These are phyloP conservation scores for Sturnus vulgaris DNA, from an alignment of 2,113 vertebrate genomes.

Conservation along the genomic window DNA sequence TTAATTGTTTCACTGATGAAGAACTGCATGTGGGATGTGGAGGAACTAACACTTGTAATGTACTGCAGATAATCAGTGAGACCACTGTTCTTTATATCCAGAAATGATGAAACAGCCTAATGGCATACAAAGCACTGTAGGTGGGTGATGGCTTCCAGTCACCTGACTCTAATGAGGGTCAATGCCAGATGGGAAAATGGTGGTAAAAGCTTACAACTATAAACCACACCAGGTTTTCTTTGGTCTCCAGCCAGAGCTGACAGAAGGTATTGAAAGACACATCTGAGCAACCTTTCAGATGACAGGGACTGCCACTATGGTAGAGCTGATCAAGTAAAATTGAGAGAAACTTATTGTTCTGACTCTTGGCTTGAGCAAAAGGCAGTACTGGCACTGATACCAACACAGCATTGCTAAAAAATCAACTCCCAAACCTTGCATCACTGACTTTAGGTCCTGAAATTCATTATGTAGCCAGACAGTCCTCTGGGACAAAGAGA, in stretches of 20 bases:
- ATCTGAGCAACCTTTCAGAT: not conserved
- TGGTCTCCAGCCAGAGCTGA: not conserved
- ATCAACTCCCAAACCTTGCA: not conserved
- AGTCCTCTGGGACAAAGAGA: not conserved
- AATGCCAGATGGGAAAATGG: not conserved
- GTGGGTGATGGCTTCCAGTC: not conserved
- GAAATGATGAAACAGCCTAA: not conserved
- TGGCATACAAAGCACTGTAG: fast-evolving
- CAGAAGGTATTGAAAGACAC: not conserved
- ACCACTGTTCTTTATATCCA: not conserved
- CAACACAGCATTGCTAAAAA: not conserved
- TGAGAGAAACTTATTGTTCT: not conserved
- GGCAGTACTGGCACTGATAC: not conserved
- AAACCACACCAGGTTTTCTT: not conserved
- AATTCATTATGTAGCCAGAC: not conserved
- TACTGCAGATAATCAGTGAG: not conserved
- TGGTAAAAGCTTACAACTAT: not conserved
- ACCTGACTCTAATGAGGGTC: not conserved
- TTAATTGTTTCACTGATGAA: not conserved
- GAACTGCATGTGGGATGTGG: not conserved
- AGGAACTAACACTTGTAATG: not conserved
- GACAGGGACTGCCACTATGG: fast-evolving
- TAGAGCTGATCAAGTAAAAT: not conserved
- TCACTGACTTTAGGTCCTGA: not conserved
- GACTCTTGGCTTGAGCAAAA: not conserved